phyloP scores from a whole-genome alignment of 2,888 invertebrate genomes.

The Parnassius smintheus region DNA sequence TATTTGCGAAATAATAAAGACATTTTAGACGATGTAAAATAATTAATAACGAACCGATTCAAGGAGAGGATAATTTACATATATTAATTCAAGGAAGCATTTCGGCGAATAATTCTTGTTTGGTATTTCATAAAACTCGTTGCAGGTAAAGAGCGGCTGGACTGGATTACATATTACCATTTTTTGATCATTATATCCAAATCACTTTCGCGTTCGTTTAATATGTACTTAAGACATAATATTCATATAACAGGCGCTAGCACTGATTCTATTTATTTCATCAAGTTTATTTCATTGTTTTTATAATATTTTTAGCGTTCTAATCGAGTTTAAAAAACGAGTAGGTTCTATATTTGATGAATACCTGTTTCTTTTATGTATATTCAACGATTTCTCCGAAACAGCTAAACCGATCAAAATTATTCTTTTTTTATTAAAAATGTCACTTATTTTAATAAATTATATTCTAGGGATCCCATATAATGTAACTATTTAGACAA shows the following conservation, averaged over 20 bases:
- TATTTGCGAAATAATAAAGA: slow-evolving; percentile 8
- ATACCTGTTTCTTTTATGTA: no score
- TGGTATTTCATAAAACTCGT: slow-evolving; percentile 19
- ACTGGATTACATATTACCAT: slow-evolving; percentile 18
- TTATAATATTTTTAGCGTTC: no score
- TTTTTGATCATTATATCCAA: slow-evolving; percentile 13
- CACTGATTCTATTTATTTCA: no score
- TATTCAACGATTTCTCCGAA: no score
- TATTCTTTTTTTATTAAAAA: no score
- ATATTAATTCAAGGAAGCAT: slow-evolving; percentile 21
- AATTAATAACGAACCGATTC: slow-evolving; percentile 11
- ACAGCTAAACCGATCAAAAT: no score
- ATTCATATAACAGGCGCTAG: not conserved
- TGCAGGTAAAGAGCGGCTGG: slow-evolving; percentile 2
- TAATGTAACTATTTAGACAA: no score
- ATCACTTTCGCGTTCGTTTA: slow-evolving; percentile 8
- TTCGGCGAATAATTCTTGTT: slow-evolving; percentile 10
- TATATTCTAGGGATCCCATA: no score
- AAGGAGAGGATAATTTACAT: slow-evolving; percentile 19
- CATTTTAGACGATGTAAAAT: slow-evolving; percentile 12
- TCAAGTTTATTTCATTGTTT: no score
- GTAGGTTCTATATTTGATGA: no score
- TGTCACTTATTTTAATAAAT: no score
- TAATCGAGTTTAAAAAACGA: no score
- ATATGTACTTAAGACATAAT: not conserved